Base-by-base conservation (phyloP, 2,888 invertebrate species). In the Andrena camellia region DNA sequence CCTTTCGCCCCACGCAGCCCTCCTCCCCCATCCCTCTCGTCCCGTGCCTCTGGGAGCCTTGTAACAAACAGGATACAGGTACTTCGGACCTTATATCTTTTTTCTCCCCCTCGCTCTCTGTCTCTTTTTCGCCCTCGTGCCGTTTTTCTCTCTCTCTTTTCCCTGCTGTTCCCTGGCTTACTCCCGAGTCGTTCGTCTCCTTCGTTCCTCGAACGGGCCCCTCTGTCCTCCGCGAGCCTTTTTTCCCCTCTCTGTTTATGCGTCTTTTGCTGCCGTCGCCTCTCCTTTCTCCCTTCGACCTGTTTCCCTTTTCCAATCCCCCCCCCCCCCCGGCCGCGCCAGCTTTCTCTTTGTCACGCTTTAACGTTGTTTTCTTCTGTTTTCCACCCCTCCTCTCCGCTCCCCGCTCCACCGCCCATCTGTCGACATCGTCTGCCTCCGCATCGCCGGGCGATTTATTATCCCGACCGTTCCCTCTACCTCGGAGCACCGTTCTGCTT, bases 51-150 rank as follows among this genome's bases (percentile, higher is more conserved):
- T 84, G 73, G 72, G 73, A 81, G 86, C 85, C 87, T 83, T 85
- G 87, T 87, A 90, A 90, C 89, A 90, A 91, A 91, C 91, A 91
- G 90, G 91, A 91, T 90, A 90, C 90, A 90, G 90, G 90, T 90
- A 90, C 88, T 88, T 85, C 77, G 88, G 86, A 85, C 74, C 75
- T 67, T 82, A 63, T 74, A 59, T 77, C 70, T 57, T 52, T 66
- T 57, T 80, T 75, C 54, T 62, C 20, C 17, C 20, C 29, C 23
- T 20, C 60, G 2, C 23, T 73, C 76, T 70, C 57, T 42, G 8
- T 57, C 50, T 64, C 64, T 52, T 20, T 70, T 50, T 29, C 59
- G 20, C 29, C 29, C 23, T 64, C 29, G 33, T 26, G 23, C 50
- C 8, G 7, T 13, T 54, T 57, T 35, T 2, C 2, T 33, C 0